These are phyloP conservation scores for Neoitamus cyanurus DNA, from an alignment of 2,888 invertebrate genomes.

Conservation along the genomic window DNA sequence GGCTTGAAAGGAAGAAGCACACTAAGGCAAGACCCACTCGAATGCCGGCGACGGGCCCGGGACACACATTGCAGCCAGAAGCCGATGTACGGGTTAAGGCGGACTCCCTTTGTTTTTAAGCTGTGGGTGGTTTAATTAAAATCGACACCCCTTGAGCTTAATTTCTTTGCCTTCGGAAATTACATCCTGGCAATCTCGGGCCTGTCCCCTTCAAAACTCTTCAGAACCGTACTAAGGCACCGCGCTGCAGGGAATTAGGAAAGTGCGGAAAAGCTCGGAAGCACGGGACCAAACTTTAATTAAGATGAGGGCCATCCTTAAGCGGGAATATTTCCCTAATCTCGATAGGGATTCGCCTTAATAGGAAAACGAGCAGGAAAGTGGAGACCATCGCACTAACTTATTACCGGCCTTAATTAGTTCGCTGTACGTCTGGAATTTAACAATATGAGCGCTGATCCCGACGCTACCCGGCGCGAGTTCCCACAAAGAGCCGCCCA, in stretches of 20 bases:
- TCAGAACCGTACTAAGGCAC: not conserved
- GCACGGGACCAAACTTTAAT: constrained; percentile 21
- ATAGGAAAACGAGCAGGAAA: not conserved
- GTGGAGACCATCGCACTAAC: not conserved
- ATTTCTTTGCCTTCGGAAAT: constrained; percentile 20
- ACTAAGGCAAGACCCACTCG: not conserved
- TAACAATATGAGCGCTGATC: not conserved
- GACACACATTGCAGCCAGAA: not conserved
- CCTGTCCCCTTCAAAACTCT: not conserved
- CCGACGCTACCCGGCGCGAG: not conserved
- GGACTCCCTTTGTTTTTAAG: not conserved
- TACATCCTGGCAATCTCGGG: not conserved
- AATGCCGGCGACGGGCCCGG: not conserved
- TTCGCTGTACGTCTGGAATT: not conserved
- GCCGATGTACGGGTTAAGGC: not conserved
- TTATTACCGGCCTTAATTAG: constrained; percentile 23
- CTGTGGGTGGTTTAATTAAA: constrained; percentile 37
- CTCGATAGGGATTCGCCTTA: constrained; percentile 8
- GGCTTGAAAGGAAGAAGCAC: not conserved
- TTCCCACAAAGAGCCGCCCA: not conserved
- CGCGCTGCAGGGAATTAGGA: not conserved
- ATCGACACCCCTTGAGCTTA: constrained; percentile 37
- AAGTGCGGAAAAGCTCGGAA: not conserved
- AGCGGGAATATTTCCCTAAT: constrained; percentile 7
- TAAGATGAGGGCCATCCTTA: constrained; percentile 37